Percentiles rank a stretch among this genome's conserved stretches.
Evolutionary conservation across 2,888 invertebrate genomes (phyloP).

Genomic region (Balanococcus diminutus): DNA sequence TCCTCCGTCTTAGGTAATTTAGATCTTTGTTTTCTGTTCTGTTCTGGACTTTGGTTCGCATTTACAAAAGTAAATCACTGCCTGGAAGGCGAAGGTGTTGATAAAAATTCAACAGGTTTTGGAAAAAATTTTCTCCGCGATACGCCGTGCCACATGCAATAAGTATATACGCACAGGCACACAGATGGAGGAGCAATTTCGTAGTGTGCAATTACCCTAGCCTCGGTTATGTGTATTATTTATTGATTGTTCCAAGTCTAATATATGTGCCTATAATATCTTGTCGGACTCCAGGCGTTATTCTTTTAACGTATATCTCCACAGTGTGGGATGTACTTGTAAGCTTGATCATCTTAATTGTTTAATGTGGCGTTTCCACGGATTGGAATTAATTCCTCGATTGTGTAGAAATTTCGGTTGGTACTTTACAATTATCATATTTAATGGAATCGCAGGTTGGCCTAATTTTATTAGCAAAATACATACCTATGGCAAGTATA

Average conservation of each 20-base stretch:
- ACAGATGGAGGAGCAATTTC: background rate
- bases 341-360: slow-evolving; percentile 16
- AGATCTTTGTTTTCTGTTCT: background rate
- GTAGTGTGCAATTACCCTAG: slow-evolving; percentile 4
- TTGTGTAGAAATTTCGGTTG: no score
- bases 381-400: no score
- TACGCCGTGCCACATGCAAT: background rate
- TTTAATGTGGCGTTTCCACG: background rate
- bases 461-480: no score
- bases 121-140: background rate
- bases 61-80: background rate
- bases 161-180: background rate
- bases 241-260: slow-evolving; percentile 5
- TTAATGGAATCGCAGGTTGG: no score
- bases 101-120: slow-evolving; percentile 12
- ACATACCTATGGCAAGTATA: no score
- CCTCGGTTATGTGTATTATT: background rate
- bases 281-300: background rate
- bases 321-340: slow-evolving; percentile 2
- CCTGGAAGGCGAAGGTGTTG: background rate
- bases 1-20: background rate
- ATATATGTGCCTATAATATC: background rate
- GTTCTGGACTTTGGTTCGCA: background rate
- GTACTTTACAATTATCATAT: no score
- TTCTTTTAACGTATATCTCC: background rate